Conservation (phyloP, 1,140 invertebrate genomes). For the Penaeus japonicus region DNA sequence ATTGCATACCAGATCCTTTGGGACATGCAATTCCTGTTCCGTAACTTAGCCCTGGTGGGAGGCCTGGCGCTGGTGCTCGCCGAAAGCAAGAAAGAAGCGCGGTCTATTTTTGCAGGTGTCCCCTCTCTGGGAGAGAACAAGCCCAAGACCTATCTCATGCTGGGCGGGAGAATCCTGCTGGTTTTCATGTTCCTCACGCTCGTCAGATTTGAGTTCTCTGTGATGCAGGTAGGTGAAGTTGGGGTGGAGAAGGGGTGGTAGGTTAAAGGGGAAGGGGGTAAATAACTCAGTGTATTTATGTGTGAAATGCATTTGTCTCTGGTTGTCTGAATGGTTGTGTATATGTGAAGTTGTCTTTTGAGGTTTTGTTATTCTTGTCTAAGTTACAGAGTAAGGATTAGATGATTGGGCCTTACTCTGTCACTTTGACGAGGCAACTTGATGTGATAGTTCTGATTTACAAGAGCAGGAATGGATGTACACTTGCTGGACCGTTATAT, state of each 20-base stretch:
- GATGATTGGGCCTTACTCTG: too few relatives aligned
- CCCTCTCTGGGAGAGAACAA: constrained; percentile 96
- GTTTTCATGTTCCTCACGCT: constrained; percentile 99
- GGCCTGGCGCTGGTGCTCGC: constrained; percentile 93
- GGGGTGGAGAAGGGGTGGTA: not conserved
- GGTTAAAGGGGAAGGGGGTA: too few relatives aligned
- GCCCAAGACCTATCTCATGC: constrained; percentile 95
- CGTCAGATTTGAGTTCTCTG: constrained; percentile 89
- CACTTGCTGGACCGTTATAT: too few relatives aligned
- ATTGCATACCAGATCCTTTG: constrained; percentile 97
- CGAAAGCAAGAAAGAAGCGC: constrained; percentile 90
- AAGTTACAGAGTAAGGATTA: too few relatives aligned
- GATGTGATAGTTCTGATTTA: too few relatives aligned
- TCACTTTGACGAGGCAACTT: too few relatives aligned
- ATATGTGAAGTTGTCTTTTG: too few relatives aligned
- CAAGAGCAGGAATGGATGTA: too few relatives aligned
- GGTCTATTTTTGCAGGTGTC: constrained; percentile 96
- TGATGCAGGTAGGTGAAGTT: constrained; percentile 77
- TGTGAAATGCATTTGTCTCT: too few relatives aligned
- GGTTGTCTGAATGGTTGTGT: too few relatives aligned
- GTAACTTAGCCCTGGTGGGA: constrained; percentile 95
- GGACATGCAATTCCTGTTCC: constrained; percentile 95
- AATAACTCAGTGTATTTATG: too few relatives aligned
- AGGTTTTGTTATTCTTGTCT: too few relatives aligned
- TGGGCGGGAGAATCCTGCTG: constrained; percentile 92